Conservation (phyloP, 2,113 vertebrate species). For the Phrynosoma platyrhinos region DNA sequence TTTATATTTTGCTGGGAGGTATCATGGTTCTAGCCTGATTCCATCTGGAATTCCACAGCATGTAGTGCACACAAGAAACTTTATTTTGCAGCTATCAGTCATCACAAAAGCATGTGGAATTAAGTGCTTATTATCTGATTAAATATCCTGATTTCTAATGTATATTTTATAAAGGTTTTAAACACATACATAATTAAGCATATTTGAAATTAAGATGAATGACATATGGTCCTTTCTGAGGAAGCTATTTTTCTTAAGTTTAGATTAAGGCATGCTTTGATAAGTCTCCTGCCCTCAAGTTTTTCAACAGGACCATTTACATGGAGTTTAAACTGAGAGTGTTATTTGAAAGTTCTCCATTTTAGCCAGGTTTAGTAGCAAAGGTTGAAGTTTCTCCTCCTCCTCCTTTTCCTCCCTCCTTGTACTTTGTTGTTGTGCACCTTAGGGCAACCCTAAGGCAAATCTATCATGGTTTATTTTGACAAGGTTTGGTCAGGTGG, state of each 20-base stretch:
- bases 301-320: not conserved
- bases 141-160: not conserved
- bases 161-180: conserved; percentile 9
- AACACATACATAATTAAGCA: conserved; percentile 20
- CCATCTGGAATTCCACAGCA: not conserved
- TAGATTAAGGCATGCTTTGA: conserved; percentile 7
- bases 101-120: not conserved
- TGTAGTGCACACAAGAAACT: not conserved
- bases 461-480: no score
- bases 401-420: no score
- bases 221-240: not conserved
- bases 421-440: no score
- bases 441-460: no score
- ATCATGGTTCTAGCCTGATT: conserved; percentile 32
- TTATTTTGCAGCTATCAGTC: not conserved
- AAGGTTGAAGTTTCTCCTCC: no score
- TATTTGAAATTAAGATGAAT: not conserved
- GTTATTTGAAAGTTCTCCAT: conserved; percentile 9
- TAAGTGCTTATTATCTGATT: conserved; percentile 1
- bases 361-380: not conserved
- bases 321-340: rapidly evolving
- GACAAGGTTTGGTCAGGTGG: no score
- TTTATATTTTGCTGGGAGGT: not conserved
- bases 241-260: rapidly evolving
- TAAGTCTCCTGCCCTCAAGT: not conserved